Evolutionary conservation across 2,113 vertebrate species (phyloP), one percentile per base, ranked within the genome.

Genomic region (Crocuta crocuta): DNA sequence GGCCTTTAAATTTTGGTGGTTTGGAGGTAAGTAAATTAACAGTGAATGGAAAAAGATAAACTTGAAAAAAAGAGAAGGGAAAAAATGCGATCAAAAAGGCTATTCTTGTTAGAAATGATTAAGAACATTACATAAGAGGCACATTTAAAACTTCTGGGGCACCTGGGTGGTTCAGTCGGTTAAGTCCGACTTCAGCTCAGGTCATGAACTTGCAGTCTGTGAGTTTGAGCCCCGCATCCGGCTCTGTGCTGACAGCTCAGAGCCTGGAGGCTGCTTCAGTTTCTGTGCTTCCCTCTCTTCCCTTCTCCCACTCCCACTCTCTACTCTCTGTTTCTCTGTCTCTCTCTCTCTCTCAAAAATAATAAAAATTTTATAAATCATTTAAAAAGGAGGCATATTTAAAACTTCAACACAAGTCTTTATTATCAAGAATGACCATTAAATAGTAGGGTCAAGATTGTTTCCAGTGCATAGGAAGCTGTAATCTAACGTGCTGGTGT

Each of bases 11-110:
- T 68, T 55, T 61, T 90, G 66, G 55, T 92, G 33, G 1, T 84
- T 74, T 88, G 16, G 15, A 87, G 89, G 91, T 97, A 94, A 96
- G 53, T 83, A 74, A 89, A 81, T 79, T 84, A 94, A 50, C 7
- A 88, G 4, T 76, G 50, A 87, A 80, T 50, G 10, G 5, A 8
- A 80, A 92, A 28, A 90, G 15, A 78, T 68, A 7, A 85, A 35
- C 11, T 63, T 71, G 33, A 50, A 65, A n/a, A 35, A 66, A 50
- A 4, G 6, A 48, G 24, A 84, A 8, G 61, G 24, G 68, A 65
- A 10, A 74, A 2, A 48, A 11, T 8, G 1, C 39, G 55, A 65
- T 65, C n/a, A 43, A 26, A 89, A 24, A 93, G 55, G 76, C 10
- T 90, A 53, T 74, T 63, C 53, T 86, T 81, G 82, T 63, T 71